These are phyloP conservation scores for Apamea crenata DNA, from an alignment of 2,888 invertebrate genomes.

Conservation along the genomic window DNA sequence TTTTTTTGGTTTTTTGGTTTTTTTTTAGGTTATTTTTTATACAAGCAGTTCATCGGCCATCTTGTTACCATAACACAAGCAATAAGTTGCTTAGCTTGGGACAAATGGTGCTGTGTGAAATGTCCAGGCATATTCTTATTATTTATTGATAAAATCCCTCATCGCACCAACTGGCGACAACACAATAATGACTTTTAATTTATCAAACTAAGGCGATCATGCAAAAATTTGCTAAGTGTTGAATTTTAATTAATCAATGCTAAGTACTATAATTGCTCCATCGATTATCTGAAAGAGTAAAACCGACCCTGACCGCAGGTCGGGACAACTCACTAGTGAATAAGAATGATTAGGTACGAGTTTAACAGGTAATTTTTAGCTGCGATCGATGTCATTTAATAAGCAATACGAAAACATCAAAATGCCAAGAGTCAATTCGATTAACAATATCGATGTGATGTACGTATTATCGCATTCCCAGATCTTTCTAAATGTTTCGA, in stretches of 20 bases:
- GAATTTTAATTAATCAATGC: constrained; percentile 25
- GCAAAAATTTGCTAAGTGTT: not conserved
- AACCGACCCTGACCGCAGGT: constrained; percentile 19
- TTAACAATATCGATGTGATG: too few species aligned
- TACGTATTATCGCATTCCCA: not conserved
- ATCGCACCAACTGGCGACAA: not conserved
- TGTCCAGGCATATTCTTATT: too few species aligned
- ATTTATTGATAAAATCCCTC: not conserved
- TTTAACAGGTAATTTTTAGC: not conserved
- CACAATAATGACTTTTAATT: not conserved
- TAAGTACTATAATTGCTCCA: constrained; percentile 13
- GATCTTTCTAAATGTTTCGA: not conserved
- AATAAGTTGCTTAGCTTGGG: too few species aligned
- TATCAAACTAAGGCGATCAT: constrained; percentile 3
- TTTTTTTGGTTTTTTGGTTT: too few species aligned
- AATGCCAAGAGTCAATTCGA: too few species aligned
- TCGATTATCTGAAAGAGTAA: constrained; percentile 14
- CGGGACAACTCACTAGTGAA: constrained; percentile 11
- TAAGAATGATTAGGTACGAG: not conserved
- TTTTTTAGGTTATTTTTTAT: too few species aligned
- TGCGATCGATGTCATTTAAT: not conserved
- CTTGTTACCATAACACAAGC: too few species aligned
- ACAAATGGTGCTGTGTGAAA: too few species aligned
- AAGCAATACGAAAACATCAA: not conserved
- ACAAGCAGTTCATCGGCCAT: too few species aligned